phyloP scores from a whole-genome alignment of 2,113 vertebrate genomes.

The Saguinus midas region DNA sequence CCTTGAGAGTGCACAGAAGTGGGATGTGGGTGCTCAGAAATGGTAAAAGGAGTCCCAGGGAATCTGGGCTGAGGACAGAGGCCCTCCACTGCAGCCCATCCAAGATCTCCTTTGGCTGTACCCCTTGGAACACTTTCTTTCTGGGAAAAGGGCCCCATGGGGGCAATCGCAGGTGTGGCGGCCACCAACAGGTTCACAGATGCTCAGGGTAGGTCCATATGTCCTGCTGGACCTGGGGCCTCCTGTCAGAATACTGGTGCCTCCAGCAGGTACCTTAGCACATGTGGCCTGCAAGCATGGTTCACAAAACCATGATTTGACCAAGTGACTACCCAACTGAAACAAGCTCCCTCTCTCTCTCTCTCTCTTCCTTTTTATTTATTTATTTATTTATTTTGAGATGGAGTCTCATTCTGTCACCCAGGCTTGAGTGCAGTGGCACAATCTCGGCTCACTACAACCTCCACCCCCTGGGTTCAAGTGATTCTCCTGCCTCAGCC shows the following conservation, averaged over 20 bases:
- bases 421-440: too few relatives aligned
- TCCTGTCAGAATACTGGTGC: not conserved
- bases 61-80: not conserved
- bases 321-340: not conserved
- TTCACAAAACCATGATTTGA: not conserved
- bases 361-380: too few relatives aligned
- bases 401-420: too few relatives aligned
- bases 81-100: not conserved
- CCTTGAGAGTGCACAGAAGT: not conserved
- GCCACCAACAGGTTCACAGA: not conserved
- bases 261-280: not conserved
- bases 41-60: not conserved
- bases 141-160: not conserved
- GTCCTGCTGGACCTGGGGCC: not conserved
- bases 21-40: not conserved
- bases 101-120: not conserved
- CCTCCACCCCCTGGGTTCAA: too few relatives aligned
- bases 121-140: not conserved
- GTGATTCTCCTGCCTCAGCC: too few relatives aligned
- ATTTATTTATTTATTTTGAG: too few relatives aligned
- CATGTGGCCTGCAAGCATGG: not conserved
- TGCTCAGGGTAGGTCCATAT: not conserved
- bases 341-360: not conserved
- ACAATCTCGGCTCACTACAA: too few relatives aligned
- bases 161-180: not conserved